Evolutionary conservation across 92 coral and sea anemone genomes (phyloP).

Genomic region (Parazoanthus darwini): DNA sequence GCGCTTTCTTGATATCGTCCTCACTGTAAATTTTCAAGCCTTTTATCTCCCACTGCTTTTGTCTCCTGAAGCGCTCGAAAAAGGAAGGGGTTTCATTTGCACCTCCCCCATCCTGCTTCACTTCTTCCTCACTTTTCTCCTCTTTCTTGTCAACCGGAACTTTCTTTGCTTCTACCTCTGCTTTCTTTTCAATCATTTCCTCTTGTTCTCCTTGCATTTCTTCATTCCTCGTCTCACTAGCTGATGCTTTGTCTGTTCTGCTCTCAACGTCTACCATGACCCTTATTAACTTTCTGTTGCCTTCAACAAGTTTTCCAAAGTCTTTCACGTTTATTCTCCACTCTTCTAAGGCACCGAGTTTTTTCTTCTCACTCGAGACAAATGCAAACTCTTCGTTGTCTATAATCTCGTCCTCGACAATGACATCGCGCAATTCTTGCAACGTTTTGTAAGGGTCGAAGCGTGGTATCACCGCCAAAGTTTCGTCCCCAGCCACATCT

Average conservation of each 20-base stretch:
- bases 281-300: not conserved
- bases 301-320: not conserved
- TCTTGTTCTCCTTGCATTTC: not conserved
- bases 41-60: slow-evolving; percentile 14
- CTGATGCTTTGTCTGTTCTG: not conserved
- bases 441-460: not conserved
- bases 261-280: not conserved
- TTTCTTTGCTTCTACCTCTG: not conserved
- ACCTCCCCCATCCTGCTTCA: not conserved
- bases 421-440: not conserved
- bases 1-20: slow-evolving; percentile 7
- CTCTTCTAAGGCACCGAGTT: not conserved
- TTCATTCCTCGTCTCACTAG: not conserved
- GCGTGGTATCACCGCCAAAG: not conserved
- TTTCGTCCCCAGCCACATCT: not conserved
- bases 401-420: not conserved
- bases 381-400: not conserved
- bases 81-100: too few relatives aligned
- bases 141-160: too few relatives aligned
- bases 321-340: not conserved
- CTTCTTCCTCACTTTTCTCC: not conserved
- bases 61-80: slow-evolving; percentile 11
- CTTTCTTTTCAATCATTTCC: not conserved
- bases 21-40: slow-evolving; percentile 26
- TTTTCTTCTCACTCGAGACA: not conserved